phyloP scores from a whole-genome alignment of 2,797 vertebrate species.

The Pyrocephalus nanus region DNA sequence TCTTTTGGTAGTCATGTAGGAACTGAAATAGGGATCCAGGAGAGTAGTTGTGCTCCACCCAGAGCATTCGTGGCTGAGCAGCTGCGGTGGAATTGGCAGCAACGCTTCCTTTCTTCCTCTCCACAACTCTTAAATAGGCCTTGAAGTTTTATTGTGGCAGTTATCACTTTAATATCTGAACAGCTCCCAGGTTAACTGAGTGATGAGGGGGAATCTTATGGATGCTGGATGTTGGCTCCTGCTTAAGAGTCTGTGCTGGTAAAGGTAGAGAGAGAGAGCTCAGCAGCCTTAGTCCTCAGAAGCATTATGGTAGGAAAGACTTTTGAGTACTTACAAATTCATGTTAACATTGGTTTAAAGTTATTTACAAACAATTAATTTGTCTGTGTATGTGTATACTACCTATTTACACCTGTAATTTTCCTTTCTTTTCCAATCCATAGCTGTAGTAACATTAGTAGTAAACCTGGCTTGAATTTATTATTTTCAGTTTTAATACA shows the following conservation, averaged over 20 bases:
- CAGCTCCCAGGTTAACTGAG: background rate
- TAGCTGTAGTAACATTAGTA: background rate
- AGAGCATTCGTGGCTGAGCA: background rate
- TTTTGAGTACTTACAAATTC: background rate
- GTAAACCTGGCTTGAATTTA: background rate
- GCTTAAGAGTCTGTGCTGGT: background rate
- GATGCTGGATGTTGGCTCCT: background rate
- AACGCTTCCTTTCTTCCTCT: background rate
- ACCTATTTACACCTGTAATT: background rate
- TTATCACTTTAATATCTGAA: conserved; percentile 1
- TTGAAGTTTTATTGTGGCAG: conserved; percentile 22
- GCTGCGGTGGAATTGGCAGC: background rate
- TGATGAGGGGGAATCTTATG: background rate
- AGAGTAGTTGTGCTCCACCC: background rate
- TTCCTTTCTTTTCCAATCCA: background rate
- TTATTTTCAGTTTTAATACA: background rate
- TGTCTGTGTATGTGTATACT: background rate
- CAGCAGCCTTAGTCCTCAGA: background rate
- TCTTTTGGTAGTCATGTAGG: background rate
- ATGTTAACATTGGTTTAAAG: background rate
- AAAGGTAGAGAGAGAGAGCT: background rate
- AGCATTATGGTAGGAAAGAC: background rate
- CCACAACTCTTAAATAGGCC: background rate
- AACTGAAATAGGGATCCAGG: background rate
- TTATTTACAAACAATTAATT: background rate